Base-by-base conservation (phyloP, 1,140 invertebrate genomes). In the Zeugodacus cucurbitae region DNA sequence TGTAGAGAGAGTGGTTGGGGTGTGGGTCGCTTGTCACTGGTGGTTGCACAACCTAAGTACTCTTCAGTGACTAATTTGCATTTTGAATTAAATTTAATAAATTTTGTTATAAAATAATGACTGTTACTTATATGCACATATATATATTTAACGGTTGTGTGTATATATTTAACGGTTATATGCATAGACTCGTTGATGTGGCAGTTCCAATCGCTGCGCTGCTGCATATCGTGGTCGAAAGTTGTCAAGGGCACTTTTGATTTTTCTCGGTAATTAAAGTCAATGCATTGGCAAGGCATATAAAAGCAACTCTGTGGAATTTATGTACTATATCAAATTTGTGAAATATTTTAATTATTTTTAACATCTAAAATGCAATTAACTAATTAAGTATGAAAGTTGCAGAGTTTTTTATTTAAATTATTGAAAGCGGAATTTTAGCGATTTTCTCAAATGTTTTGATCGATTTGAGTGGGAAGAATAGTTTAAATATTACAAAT, bases 81-180 rank as follows among this genome's bases (percentile, higher is more conserved):
- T 87, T 64, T 89, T 87, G 62, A 90, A 90, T 89, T 88, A 88
- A 90, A 90, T 88, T 70, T 88, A 85, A 88, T 88, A 67, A 87
- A 70, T 87, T 86, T 59, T 70, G 41, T 86, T 59, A 82, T 82
- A 48, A 82, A 82, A 82, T 82, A 82, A 82, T 82, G 74, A 82
- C 74, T 82, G 48, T 82, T 82, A 82, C 26, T 82, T 82, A 82
- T 48, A 37, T 48, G n/a, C 14, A 44, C 29, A 17, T 20, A 67
- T 67, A 20, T 59, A 32, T 32, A 32, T 34, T 32, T 67, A 67
- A 32, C 17, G 34, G 20, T 10, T 37, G 37, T 17, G 3, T 41
- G 1, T 70, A 10, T 29, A 34, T 70, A n/a, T n/a, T n/a, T n/a
- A n/a, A n/a, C n/a, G n/a, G n/a, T n/a, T n/a, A n/a, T 5, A 17